Conservation (phyloP, 2,113 vertebrate genomes). For the Pipa parva region DNA sequence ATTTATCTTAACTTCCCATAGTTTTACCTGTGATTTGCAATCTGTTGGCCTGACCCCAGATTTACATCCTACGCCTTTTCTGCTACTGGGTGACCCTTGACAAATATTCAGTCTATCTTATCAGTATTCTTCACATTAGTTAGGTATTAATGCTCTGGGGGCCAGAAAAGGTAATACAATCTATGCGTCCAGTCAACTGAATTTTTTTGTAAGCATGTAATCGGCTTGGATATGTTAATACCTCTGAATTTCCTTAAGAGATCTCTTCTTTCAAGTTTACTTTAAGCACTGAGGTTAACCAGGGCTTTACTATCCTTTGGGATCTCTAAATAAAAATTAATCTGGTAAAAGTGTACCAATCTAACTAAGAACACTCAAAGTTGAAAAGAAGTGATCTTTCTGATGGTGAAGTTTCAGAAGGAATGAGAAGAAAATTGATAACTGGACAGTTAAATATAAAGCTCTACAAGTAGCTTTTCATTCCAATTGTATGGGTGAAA, state of each 20-base stretch:
- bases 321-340: too few relatives aligned
- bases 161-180: conserved; percentile 10
- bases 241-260: not conserved
- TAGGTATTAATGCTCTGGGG: conserved; percentile 11
- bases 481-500: too few relatives aligned
- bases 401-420: too few relatives aligned
- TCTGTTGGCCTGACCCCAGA: conserved; percentile 14
- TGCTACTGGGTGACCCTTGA: conserved; percentile 24
- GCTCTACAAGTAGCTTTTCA: too few relatives aligned
- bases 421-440: too few relatives aligned
- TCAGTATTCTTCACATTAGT: conserved; percentile 17
- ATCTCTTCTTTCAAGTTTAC: not conserved
- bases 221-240: not conserved
- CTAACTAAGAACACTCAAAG: not conserved
- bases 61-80: conserved; percentile 14
- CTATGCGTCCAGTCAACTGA: not conserved
- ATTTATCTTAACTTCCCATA: conserved; percentile 30
- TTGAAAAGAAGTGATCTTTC: too few relatives aligned
- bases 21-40: conserved; percentile 28
- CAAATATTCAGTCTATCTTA: conserved; percentile 26
- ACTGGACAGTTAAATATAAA: too few relatives aligned
- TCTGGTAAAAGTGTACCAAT: too few relatives aligned
- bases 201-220: not conserved
- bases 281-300: not conserved
- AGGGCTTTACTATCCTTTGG: not conserved